These are phyloP conservation scores for Melanotaenia trifasciata DNA, from an alignment of 2,797 vertebrate genomes.

Conservation along the genomic window DNA sequence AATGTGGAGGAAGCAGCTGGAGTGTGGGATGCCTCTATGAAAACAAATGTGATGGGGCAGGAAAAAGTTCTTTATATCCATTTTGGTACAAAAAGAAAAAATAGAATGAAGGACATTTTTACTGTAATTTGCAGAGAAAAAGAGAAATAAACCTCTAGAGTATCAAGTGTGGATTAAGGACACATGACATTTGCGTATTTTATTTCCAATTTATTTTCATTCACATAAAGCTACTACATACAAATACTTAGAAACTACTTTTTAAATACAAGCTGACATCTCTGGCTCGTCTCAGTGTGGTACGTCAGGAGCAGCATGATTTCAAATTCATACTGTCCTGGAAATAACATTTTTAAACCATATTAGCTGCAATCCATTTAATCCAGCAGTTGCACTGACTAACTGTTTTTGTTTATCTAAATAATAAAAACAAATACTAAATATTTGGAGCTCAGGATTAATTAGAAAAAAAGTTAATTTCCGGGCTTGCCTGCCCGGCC, in stretches of 20 bases:
- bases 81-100: neutral
- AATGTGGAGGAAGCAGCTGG: neutral
- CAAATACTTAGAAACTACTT: neutral
- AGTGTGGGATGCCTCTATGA: neutral
- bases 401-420: neutral
- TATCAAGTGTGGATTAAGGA: neutral
- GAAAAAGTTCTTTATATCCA: neutral
- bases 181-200: neutral
- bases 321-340: neutral
- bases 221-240: neutral
- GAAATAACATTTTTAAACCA: neutral
- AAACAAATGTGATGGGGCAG: neutral
- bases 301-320: too few species aligned
- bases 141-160: neutral
- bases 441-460: neutral
- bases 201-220: neutral
- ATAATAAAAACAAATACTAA: conserved; percentile 23
- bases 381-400: neutral
- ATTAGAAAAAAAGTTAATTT: conserved; percentile 43
- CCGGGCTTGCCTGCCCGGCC: conserved; percentile 11
- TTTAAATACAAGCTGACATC: conserved; percentile 23
- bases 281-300: neutral
- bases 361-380: neutral
- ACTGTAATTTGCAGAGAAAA: neutral
- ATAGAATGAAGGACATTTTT: neutral